These are phyloP conservation scores for Burhinus oedicnemus DNA, from an alignment of 2,113 vertebrate genomes.

Conservation along the genomic window DNA sequence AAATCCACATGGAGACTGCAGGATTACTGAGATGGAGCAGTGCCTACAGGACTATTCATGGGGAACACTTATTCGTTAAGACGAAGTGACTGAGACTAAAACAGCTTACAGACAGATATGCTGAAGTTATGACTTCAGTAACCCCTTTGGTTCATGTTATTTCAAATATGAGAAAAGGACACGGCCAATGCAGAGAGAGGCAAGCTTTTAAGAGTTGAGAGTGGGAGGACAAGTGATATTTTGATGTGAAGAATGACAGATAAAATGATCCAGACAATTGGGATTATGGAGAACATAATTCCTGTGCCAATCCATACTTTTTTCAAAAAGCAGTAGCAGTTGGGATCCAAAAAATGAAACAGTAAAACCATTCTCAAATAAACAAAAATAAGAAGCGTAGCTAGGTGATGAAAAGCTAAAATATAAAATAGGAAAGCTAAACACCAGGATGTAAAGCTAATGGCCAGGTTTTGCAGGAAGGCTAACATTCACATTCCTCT, in stretches of 20 bases:
- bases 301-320: background rate
- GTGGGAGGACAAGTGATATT: conserved; percentile 28
- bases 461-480: background rate
- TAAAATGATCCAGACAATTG: conserved; percentile 37
- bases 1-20: background rate
- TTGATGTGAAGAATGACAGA: conserved; percentile 33
- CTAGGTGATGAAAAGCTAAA: background rate
- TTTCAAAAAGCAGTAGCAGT: background rate
- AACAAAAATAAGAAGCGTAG: background rate
- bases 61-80: background rate
- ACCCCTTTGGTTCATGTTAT: background rate
- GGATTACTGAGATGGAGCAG: background rate
- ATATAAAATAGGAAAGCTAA: background rate
- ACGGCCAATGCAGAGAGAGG: background rate
- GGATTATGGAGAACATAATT: conserved; percentile 29
- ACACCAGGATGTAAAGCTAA: background rate
- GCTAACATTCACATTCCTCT: background rate
- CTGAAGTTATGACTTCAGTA: background rate
- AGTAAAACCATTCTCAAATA: background rate
- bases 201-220: conserved; percentile 33
- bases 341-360: background rate
- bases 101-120: background rate
- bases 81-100: background rate
- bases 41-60: background rate
- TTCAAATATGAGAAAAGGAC: conserved; percentile 9